Percentiles rank a stretch among this genome's conserved stretches.
These are phyloP conservation scores for Drosophila funebris DNA, from an alignment of 1,140 invertebrate genomes.

Conservation along the genomic window DNA sequence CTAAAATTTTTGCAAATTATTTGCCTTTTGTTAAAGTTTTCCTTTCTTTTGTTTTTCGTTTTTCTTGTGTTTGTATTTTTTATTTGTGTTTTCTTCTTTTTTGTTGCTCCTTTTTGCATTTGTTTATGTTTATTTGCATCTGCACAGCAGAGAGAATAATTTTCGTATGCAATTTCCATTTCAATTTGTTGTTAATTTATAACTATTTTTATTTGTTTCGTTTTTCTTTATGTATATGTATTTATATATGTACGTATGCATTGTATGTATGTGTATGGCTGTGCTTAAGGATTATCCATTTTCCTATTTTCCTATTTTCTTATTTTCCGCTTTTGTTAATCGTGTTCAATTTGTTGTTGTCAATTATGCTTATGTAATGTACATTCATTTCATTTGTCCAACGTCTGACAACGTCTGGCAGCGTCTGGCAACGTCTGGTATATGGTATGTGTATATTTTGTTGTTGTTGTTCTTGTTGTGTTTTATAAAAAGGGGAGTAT, in stretches of 20 bases:
- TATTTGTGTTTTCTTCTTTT: slow-evolving; percentile 9
- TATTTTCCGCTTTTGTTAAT: not conserved
- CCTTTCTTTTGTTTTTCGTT: slow-evolving; percentile 1
- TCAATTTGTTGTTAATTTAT: slow-evolving; percentile 17
- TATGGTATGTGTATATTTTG: slow-evolving; percentile 42
- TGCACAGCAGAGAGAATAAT: slow-evolving; percentile 74
- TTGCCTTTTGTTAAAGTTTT: slow-evolving; percentile 18
- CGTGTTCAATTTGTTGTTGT: slow-evolving; percentile 8
- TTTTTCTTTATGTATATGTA: slow-evolving; percentile 17
- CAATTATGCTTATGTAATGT: slow-evolving; percentile 54
- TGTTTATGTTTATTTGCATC: slow-evolving; percentile 67
- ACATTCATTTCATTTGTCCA: slow-evolving; percentile 45
- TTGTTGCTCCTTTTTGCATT: slow-evolving; percentile 8
- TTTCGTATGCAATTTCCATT: slow-evolving; percentile 35
- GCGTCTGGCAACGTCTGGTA: slow-evolving; percentile 28
- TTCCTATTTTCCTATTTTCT: not conserved
- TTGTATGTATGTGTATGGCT: slow-evolving; percentile 28
- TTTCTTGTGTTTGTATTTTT: not conserved
- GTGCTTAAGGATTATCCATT: slow-evolving; percentile 25
- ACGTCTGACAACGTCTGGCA: slow-evolving; percentile 50
- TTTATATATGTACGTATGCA: not conserved
- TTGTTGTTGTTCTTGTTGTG: not conserved
- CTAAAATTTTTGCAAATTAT: slow-evolving; percentile 40
- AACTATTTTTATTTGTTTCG: slow-evolving; percentile 17
- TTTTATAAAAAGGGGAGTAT: slow-evolving; percentile 64